Conservation (phyloP, 2,888 invertebrate species). For the Lithosia quadra region DNA sequence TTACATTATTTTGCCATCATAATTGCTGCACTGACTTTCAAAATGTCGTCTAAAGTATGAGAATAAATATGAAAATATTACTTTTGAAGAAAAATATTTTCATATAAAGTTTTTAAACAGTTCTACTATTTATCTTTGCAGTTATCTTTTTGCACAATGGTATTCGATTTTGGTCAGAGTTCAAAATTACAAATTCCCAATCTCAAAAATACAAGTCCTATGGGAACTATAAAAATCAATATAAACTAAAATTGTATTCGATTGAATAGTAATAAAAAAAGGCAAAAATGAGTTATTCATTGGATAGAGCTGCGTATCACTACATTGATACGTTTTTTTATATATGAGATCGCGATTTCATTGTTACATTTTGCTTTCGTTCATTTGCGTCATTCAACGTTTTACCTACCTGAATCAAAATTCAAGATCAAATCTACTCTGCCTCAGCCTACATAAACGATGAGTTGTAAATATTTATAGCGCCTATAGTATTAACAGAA, state of each 20-base stretch:
- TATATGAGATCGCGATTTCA: not conserved
- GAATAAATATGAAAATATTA: not conserved
- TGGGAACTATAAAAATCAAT: not conserved
- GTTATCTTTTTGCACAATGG: not conserved
- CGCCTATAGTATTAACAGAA: slow-evolving; percentile 25
- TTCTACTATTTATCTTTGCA: no score
- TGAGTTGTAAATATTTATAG: slow-evolving; percentile 11
- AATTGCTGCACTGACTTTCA: slow-evolving; percentile 18
- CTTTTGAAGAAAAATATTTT: not conserved
- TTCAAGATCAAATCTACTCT: not conserved
- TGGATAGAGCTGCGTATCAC: not conserved
- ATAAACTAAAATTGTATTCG: not conserved
- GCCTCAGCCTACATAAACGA: not conserved
- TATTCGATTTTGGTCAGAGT: not conserved
- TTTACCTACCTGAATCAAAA: not conserved
- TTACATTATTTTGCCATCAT: slow-evolving; percentile 61
- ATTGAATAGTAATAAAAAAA: not conserved
- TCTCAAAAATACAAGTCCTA: no score
- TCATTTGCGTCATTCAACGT: not conserved
- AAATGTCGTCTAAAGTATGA: not conserved
- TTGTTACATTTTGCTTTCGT: not conserved
- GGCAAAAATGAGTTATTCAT: not conserved
- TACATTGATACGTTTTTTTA: not conserved
- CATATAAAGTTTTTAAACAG: not conserved
- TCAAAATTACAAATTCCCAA: no score